Conservation (phyloP, 2,888 invertebrate species). For the Ephialtes manifestator region DNA sequence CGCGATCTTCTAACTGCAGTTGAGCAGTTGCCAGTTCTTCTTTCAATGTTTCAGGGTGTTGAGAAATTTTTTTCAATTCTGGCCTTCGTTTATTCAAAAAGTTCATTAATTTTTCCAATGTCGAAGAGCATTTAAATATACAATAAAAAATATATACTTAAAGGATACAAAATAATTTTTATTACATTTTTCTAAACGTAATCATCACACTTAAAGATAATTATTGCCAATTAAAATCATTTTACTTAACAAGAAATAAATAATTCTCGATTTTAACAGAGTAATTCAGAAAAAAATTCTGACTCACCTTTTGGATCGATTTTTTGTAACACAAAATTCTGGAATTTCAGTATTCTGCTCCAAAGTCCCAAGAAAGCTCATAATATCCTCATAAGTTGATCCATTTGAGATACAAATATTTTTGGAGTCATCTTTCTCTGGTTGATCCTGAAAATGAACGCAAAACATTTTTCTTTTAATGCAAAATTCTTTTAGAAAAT, state of each 20-base stretch:
- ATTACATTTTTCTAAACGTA: too few relatives aligned
- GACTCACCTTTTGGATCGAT: slow-evolving; percentile 36
- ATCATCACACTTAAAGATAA: too few relatives aligned
- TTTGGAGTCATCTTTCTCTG: slow-evolving; percentile 77
- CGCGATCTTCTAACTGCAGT: slow-evolving; percentile 80
- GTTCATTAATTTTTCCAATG: not conserved
- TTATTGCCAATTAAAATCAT: too few relatives aligned
- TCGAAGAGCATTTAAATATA: not conserved
- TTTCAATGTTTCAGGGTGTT: slow-evolving; percentile 69
- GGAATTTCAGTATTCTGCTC: slow-evolving; percentile 75
- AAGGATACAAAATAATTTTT: too few relatives aligned
- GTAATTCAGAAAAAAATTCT: too few relatives aligned
- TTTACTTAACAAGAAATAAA: too few relatives aligned
- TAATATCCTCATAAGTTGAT: slow-evolving; percentile 81
- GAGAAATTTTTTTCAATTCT: slow-evolving; percentile 14
- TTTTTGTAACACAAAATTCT: slow-evolving; percentile 29
- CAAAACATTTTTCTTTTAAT: not conserved
- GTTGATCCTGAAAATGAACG: slow-evolving; percentile 72
- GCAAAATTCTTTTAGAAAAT: too few relatives aligned
- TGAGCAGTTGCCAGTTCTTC: slow-evolving; percentile 78
- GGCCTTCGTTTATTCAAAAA: slow-evolving; percentile 7
- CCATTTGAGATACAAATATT: slow-evolving; percentile 63
- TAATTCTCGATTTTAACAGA: too few relatives aligned
- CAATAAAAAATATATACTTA: not conserved
- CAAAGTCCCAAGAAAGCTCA: slow-evolving; percentile 79